Evolutionary conservation across 2,888 invertebrate genomes (phyloP).

Genomic region (Ctenicera cuprea): DNA sequence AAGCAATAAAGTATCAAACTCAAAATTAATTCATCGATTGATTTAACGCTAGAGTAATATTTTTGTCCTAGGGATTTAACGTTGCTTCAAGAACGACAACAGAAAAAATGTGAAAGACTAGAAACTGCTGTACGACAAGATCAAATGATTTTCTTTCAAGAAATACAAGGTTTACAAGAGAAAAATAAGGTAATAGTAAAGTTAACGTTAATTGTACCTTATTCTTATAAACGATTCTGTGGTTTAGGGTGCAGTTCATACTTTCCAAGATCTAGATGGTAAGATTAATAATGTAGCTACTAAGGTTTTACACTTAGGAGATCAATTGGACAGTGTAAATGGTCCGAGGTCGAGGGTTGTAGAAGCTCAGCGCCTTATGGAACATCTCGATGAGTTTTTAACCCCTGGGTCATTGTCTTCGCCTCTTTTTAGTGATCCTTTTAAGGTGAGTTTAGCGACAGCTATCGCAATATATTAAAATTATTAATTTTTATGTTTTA

Average conservation of each 20-base stretch:
- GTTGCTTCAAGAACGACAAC: constrained; percentile 88
- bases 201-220: too few relatives aligned
- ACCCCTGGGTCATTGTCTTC: constrained; percentile 89
- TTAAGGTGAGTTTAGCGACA: constrained; percentile 75
- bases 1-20: constrained; percentile 85
- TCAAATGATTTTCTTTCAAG: constrained; percentile 87
- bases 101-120: constrained; percentile 88
- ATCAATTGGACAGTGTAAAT: constrained; percentile 97
- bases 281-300: constrained; percentile 98
- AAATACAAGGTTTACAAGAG: constrained; percentile 88
- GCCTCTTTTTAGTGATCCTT: constrained; percentile 90
- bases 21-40: not conserved
- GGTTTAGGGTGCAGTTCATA: constrained; percentile 84
- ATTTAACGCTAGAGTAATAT: constrained; percentile 23
- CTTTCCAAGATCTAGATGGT: constrained; percentile 94
- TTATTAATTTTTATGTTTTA: constrained; percentile 68
- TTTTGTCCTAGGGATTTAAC: constrained; percentile 74
- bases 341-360: constrained; percentile 95
- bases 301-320: constrained; percentile 98
- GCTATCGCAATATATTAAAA: not conserved
- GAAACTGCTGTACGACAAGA: constrained; percentile 90
- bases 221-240: constrained; percentile 57
- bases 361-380: constrained; percentile 95
- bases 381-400: constrained; percentile 94
- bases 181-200: constrained; percentile 84